Conservation (phyloP, 2,113 vertebrate genomes). For the Laticauda colubrina region DNA sequence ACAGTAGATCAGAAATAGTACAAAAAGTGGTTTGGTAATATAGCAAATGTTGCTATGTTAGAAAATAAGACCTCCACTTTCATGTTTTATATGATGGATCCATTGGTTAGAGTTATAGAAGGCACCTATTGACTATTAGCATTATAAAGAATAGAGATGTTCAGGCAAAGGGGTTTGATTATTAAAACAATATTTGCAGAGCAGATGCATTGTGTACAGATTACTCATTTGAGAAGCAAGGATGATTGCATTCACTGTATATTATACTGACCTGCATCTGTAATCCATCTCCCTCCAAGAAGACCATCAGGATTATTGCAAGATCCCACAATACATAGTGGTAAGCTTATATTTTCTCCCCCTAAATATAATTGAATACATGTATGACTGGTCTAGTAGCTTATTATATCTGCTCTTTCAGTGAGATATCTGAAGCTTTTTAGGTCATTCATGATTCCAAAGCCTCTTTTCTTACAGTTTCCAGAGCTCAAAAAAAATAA, state of each 20-base stretch:
- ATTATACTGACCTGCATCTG: background rate
- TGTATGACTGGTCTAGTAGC: background rate
- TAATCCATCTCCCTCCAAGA: background rate
- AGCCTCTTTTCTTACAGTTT: background rate
- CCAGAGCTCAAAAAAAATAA: background rate
- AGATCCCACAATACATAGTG: background rate
- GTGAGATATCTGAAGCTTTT: background rate
- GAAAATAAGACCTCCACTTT: background rate
- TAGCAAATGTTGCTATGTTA: background rate
- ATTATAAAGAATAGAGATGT: background rate
- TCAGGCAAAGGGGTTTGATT: background rate
- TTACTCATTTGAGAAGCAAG: background rate
- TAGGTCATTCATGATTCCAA: background rate
- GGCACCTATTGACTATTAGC: background rate
- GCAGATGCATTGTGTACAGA: too few relatives aligned
- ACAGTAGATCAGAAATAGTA: background rate
- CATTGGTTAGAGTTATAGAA: background rate
- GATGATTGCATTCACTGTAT: background rate
- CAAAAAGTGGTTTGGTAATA: background rate
- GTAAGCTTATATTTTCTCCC: background rate
- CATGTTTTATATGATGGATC: background rate
- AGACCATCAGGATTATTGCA: background rate
- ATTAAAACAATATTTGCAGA: background rate
- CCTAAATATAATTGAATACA: background rate
- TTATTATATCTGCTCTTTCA: background rate